These are phyloP conservation scores for Onychostoma macrolepis DNA, from an alignment of 2,113 vertebrate species.

Conservation along the genomic window DNA sequence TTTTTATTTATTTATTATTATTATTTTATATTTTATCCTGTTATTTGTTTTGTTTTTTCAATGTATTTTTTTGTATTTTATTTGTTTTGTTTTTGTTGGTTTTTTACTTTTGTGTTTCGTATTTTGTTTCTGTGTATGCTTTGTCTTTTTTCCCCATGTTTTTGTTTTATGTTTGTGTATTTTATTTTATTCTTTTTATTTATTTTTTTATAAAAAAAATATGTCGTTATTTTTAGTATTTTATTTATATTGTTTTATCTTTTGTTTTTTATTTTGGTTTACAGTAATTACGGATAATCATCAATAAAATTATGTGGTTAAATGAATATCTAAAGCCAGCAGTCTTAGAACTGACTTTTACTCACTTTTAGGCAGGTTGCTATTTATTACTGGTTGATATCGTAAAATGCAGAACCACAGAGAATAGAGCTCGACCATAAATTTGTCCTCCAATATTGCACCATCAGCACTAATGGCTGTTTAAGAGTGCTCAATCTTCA, in stretches of 20 bases:
- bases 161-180: background rate
- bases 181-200: background rate
- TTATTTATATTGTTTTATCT: background rate
- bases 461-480: conserved; percentile 54
- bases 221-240: background rate
- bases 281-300: background rate
- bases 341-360: background rate
- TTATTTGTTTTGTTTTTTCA: too few species aligned
- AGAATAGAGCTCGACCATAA: conserved; percentile 40
- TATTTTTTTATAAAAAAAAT: too few species aligned
- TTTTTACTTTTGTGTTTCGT: too few species aligned
- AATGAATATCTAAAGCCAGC: background rate
- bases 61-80: too few species aligned
- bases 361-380: background rate
- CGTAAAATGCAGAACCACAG: background rate
- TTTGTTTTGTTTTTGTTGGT: too few species aligned
- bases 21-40: too few species aligned
- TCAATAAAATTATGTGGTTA: background rate
- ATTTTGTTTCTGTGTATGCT: background rate
- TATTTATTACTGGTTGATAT: conserved; percentile 25
- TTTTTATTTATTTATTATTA: too few species aligned
- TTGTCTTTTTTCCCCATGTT: background rate
- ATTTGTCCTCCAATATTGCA: conserved; percentile 49
- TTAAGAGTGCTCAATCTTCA: conserved; percentile 52
- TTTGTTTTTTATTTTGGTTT: background rate